phyloP scores from a whole-genome alignment of 1,140 invertebrate genomes.

The Anthonomus grandis region DNA sequence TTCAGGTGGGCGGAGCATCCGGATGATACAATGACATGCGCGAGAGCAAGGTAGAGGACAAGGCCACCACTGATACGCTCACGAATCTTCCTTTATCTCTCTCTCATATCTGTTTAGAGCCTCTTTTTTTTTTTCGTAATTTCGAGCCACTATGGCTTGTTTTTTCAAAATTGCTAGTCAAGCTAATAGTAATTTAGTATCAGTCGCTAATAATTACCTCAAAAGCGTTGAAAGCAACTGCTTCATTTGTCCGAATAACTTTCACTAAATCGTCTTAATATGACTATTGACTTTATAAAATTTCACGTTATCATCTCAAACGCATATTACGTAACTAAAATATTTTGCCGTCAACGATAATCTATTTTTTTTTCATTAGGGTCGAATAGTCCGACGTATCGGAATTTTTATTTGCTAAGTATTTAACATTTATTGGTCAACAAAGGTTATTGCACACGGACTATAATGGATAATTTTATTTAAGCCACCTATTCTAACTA shows the following conservation, averaged over 20 bases:
- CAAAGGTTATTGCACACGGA: too few species aligned
- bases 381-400: too few species aligned
- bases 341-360: too few species aligned
- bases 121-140: neutral
- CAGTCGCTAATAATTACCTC: conserved; percentile 9
- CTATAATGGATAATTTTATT: too few species aligned
- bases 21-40: conserved; percentile 28
- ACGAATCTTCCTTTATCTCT: neutral
- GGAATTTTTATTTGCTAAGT: too few species aligned
- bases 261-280: neutral
- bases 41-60: conserved; percentile 57
- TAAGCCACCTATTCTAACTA: too few species aligned
- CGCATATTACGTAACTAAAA: too few species aligned
- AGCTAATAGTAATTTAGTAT: conserved; percentile 6
- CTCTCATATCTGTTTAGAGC: neutral
- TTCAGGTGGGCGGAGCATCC: conserved; percentile 79
- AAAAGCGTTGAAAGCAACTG: neutral
- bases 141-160: neutral
- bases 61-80: conserved; percentile 4
- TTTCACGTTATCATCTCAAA: neutral
- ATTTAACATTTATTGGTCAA: too few species aligned
- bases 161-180: neutral
- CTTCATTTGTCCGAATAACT: neutral
- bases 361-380: too few species aligned
- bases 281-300: neutral